Percentiles rank a stretch among this genome's conserved stretches.
Conservation (phyloP, 64 coral and sea anemone genomes). For the Montipora foliosa region DNA sequence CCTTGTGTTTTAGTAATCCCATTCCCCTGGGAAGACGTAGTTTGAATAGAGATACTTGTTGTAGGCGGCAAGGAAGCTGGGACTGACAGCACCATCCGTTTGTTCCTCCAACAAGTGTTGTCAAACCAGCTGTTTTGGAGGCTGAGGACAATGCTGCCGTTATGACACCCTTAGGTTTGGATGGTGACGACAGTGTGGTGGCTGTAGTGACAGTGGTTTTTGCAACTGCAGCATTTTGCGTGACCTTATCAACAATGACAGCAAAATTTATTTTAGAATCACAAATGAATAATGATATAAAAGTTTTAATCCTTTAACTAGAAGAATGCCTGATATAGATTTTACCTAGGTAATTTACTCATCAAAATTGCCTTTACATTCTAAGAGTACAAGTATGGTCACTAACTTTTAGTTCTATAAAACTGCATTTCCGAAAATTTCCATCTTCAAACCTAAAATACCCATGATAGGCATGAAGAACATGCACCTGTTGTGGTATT, state of each 20-base stretch:
- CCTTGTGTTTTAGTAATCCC: constrained; percentile 30
- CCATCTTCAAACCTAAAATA: no score
- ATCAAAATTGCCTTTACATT: no score
- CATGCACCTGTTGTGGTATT: no score
- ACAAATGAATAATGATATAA: no score
- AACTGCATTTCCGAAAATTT: no score
- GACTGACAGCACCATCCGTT: constrained; percentile 89
- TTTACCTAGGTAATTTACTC: no score
- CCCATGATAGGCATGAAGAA: no score
- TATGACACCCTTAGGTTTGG: constrained; percentile 37
- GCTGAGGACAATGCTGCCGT: constrained; percentile 38
- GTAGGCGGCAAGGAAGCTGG: constrained; percentile 68
- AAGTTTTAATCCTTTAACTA: no score
- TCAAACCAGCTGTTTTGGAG: constrained; percentile 87
- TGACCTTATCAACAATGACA: neutral
- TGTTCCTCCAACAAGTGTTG: constrained; percentile 86
- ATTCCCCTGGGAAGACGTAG: constrained; percentile 18
- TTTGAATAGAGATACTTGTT: neutral
- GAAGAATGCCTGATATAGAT: no score
- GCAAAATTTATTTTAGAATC: no score
- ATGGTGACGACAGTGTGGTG: neutral
- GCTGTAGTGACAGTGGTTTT: neutral
- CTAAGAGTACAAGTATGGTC: no score
- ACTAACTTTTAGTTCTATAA: no score
- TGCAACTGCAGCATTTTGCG: constrained; percentile 3